These are phyloP conservation scores for Athalia cordata DNA, from an alignment of 2,888 invertebrate species.

Conservation along the genomic window DNA sequence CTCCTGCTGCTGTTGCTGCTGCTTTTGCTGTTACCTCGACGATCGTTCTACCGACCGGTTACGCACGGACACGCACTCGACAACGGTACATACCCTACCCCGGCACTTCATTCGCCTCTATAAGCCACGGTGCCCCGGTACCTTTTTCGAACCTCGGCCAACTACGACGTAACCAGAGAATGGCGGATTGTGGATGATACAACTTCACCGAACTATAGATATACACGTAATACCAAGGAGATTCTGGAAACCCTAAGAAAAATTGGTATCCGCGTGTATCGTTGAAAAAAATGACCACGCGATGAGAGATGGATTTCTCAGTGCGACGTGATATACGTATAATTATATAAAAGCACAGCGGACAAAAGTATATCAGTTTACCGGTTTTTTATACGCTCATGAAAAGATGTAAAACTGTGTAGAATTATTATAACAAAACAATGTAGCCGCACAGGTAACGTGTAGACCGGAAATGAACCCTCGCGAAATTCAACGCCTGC, in stretches of 20 bases:
- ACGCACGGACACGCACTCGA: slow-evolving; percentile 44
- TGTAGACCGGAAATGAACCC: slow-evolving; percentile 10
- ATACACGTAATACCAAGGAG: too few relatives aligned
- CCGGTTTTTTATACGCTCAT: background rate
- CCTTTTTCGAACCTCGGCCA: background rate
- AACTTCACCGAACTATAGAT: too few relatives aligned
- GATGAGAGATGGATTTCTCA: background rate
- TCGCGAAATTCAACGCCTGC: slow-evolving; percentile 29
- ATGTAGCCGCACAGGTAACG: background rate
- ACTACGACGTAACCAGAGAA: background rate
- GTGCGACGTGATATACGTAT: too few relatives aligned
- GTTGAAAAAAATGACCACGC: too few relatives aligned
- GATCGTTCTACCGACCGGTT: slow-evolving; percentile 33
- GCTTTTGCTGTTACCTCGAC: too few relatives aligned
- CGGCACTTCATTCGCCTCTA: background rate
- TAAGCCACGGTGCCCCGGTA: slow-evolving; percentile 10
- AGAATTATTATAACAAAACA: background rate
- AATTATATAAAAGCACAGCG: too few relatives aligned
- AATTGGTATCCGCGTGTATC: background rate
- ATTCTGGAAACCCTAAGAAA: too few relatives aligned
- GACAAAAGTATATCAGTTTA: too few relatives aligned
- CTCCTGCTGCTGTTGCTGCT: too few relatives aligned
- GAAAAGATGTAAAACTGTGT: slow-evolving; percentile 29
- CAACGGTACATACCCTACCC: slow-evolving; percentile 44
- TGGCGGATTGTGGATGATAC: background rate